Conservation (phyloP, 1,140 invertebrate genomes). For the Drepana arcuata region DNA sequence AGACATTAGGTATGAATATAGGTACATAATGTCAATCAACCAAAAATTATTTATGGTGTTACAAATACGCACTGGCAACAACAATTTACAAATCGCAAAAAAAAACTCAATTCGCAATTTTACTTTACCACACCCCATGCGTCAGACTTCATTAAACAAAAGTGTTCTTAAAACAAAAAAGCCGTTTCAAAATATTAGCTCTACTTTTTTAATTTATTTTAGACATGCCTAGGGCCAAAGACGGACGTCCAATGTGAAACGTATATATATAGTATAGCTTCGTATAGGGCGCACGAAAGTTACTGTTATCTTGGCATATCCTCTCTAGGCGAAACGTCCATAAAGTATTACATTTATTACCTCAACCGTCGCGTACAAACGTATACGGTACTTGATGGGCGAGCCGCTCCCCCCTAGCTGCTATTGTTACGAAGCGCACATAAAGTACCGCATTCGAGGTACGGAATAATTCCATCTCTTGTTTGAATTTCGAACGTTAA, state of each 20-base stretch:
- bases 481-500: slow-evolving; percentile 33
- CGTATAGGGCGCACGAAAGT: slow-evolving; percentile 64
- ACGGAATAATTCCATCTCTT: slow-evolving; percentile 59
- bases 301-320: slow-evolving; percentile 74
- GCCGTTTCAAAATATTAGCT: slow-evolving; percentile 8
- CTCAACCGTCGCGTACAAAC: slow-evolving; percentile 40
- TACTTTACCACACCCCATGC: too few relatives aligned
- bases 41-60: too few relatives aligned
- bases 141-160: too few relatives aligned
- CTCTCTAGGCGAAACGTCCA: slow-evolving; percentile 66
- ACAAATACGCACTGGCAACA: too few relatives aligned
- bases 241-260: slow-evolving; percentile 29
- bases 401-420: slow-evolving; percentile 64
- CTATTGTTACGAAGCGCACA: slow-evolving; percentile 70
- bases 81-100: too few relatives aligned
- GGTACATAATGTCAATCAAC: too few relatives aligned
- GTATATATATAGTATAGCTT: slow-evolving; percentile 49
- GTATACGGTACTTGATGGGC: slow-evolving; percentile 61
- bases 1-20: too few relatives aligned
- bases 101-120: too few relatives aligned
- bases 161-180: too few relatives aligned
- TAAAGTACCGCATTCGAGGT: slow-evolving; percentile 57
- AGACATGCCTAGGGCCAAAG: slow-evolving; percentile 32
- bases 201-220: slow-evolving; percentile 27
- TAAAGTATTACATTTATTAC: slow-evolving; percentile 66